Conservation (phyloP, 2,888 invertebrate species). For the Epsilonema sp. region DNA sequence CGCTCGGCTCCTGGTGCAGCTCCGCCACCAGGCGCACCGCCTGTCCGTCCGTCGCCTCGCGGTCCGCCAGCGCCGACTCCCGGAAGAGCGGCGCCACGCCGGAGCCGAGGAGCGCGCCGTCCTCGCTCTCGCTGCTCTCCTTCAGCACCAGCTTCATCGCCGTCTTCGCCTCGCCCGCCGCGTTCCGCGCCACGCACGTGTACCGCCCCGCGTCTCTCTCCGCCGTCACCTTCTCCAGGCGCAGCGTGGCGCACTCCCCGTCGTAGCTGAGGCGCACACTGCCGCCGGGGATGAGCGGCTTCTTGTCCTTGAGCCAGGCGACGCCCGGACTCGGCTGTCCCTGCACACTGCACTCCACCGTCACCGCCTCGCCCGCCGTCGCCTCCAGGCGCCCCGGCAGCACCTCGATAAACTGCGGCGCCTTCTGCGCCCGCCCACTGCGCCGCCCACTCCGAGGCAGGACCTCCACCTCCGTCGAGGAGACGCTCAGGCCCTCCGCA, state of each 20-base stretch:
- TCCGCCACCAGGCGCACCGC: slow-evolving; percentile 16
- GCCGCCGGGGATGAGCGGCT: slow-evolving; percentile 14
- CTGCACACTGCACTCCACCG: slow-evolving; percentile 23
- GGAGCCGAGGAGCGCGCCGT: slow-evolving; percentile 10
- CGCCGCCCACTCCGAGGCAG: slow-evolving; percentile 8
- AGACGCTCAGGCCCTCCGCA: slow-evolving; percentile 22
- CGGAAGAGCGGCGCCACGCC: slow-evolving; percentile 17
- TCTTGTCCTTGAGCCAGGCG: slow-evolving; percentile 20
- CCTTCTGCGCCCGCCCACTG: slow-evolving; percentile 14
- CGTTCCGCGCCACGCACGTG: slow-evolving; percentile 10
- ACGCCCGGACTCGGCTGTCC: slow-evolving; percentile 22
- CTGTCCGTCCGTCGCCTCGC: slow-evolving; percentile 15
- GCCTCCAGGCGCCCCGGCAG: slow-evolving; percentile 19
- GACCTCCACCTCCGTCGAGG: slow-evolving; percentile 19
- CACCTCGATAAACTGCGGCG: slow-evolving; percentile 22
- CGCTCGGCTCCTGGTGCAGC: slow-evolving; percentile 14
- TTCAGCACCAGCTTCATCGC: slow-evolving; percentile 7
- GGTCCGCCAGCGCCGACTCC: slow-evolving; percentile 3
- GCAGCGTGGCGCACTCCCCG: slow-evolving; percentile 24
- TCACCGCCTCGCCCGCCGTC: slow-evolving; percentile 15
- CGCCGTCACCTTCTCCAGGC: neutral
- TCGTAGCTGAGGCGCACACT: slow-evolving; percentile 15
- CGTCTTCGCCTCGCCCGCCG: slow-evolving; percentile 11
- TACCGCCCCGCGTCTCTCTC: slow-evolving; percentile 10
- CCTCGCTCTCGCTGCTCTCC: slow-evolving; percentile 6